These are phyloP conservation scores for Psix sp. DNA, from an alignment of 1,140 invertebrate species.

Conservation along the genomic window DNA sequence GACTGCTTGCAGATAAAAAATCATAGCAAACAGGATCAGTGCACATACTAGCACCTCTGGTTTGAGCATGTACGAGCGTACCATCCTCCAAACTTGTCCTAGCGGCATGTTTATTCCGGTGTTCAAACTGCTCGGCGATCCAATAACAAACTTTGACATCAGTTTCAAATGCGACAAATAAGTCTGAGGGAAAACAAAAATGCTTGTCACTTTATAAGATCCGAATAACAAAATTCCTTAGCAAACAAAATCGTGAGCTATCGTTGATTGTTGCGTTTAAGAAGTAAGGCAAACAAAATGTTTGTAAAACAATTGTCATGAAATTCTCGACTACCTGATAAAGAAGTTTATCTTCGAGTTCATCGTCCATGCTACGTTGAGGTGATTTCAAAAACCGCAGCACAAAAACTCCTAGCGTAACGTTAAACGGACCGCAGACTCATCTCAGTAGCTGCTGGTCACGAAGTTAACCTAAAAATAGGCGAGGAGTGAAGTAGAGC, in stretches of 20 bases:
- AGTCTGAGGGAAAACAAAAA: conserved; percentile 75
- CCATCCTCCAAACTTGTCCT: conserved; percentile 84
- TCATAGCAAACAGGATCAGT: conserved; percentile 81
- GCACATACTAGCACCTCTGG: conserved; percentile 85
- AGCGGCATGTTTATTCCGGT: conserved; percentile 77
- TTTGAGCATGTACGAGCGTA: conserved; percentile 84
- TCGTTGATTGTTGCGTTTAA: too few relatives aligned
- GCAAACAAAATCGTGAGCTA: neutral
- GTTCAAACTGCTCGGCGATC: conserved; percentile 80
- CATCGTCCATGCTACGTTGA: conserved; percentile 86
- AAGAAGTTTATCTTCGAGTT: conserved; percentile 89
- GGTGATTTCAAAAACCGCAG: neutral
- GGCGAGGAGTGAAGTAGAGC: too few relatives aligned
- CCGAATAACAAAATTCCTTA: neutral
- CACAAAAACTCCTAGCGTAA: conserved; percentile 4
- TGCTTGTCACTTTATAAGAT: too few relatives aligned
- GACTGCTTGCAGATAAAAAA: conserved; percentile 87
- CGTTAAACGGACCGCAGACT: conserved; percentile 29
- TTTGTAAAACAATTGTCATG: neutral
- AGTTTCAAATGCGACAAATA: conserved; percentile 90
- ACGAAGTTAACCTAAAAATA: too few relatives aligned
- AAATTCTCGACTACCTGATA: conserved; percentile 79
- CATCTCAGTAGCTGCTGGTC: too few relatives aligned
- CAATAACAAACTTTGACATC: conserved; percentile 85
- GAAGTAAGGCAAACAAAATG: too few relatives aligned